Evolutionary conservation across 2,888 invertebrate species (phyloP).

Genomic region (Drosophila macrospina): DNA sequence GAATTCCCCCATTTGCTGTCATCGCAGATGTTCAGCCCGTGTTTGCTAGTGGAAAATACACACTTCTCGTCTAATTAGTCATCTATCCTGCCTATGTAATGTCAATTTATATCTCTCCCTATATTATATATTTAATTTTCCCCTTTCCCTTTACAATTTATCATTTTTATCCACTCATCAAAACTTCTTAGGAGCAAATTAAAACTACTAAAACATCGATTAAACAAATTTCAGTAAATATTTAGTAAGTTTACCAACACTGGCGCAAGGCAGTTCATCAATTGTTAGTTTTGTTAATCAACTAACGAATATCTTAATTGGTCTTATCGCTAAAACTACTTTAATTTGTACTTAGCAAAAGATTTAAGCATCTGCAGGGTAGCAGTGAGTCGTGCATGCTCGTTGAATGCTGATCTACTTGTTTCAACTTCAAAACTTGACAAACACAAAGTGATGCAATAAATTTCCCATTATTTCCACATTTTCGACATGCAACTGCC

Average conservation of each 20-base stretch:
- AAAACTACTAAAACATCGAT: no score
- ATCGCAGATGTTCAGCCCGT: not conserved
- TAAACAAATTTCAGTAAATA: no score
- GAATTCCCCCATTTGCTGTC: not conserved
- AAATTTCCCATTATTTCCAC: constrained; percentile 8
- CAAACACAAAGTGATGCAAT: constrained; percentile 4
- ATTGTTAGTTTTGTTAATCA: no score
- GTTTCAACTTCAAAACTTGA: constrained; percentile 5
- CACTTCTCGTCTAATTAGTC: constrained; percentile 6
- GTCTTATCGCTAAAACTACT: no score
- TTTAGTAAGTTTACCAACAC: no score
- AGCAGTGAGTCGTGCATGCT: not conserved
- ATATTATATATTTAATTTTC: no score
- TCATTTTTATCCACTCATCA: no score
- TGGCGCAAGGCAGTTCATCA: no score
- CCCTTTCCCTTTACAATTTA: no score
- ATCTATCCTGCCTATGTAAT: constrained; percentile 7
- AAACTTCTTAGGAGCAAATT: no score
- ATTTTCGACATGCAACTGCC: not conserved
- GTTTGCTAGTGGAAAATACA: not conserved
- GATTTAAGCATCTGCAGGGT: not conserved
- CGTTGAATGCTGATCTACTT: not conserved
- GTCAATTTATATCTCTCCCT: not conserved
- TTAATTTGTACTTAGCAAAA: no score
- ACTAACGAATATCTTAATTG: no score